Evolutionary conservation across 2,797 vertebrate genomes (phyloP).

Genomic region (Steatocranus sp.): DNA sequence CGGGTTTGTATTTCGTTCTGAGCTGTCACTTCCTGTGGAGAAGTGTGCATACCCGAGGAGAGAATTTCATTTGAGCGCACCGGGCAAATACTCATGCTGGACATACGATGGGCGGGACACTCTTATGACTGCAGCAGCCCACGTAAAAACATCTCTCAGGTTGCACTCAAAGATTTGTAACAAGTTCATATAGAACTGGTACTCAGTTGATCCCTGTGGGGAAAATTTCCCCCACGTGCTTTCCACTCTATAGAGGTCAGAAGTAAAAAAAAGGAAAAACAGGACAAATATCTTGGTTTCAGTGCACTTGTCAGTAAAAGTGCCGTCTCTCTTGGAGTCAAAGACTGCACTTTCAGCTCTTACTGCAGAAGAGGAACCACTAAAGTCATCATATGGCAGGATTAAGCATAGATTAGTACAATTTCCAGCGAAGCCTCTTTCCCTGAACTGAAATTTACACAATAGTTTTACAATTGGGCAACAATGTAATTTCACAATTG

Average conservation of each 20-base stretch:
- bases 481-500: constrained; percentile 50
- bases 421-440: constrained; percentile 49
- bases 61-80: constrained; percentile 34
- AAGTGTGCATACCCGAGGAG: constrained; percentile 31
- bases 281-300: constrained; percentile 21
- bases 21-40: constrained; percentile 53
- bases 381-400: background rate
- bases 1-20: constrained; percentile 50
- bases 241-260: constrained; percentile 9
- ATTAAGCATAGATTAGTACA: constrained; percentile 21
- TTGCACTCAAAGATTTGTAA: constrained; percentile 10
- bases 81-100: background rate
- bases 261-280: background rate
- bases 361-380: constrained; percentile 15
- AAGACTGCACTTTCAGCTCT: background rate
- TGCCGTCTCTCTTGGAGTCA: background rate
- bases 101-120: background rate
- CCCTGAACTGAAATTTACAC: constrained; percentile 58
- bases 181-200: constrained; percentile 15
- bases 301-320: background rate
- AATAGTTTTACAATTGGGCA: constrained; percentile 53
- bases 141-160: constrained; percentile 18
- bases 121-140: background rate
- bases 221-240: background rate
- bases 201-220: background rate